Evolutionary conservation across 1,140 invertebrate species (phyloP).

Genomic region (Drosophila carrolli): DNA sequence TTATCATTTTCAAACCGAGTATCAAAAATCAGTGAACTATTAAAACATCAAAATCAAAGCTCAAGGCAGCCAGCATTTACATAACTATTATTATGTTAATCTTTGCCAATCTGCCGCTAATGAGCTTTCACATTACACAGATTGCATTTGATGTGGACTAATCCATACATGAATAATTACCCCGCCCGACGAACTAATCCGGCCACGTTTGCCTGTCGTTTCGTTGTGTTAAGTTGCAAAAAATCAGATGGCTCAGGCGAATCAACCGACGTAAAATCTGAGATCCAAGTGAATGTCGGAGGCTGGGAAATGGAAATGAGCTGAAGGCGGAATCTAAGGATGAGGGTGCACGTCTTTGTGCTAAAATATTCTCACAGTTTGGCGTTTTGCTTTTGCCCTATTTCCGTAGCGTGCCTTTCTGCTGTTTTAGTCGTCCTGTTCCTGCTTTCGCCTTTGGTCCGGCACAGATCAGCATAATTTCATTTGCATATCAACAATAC

Average conservation of each 20-base stretch:
- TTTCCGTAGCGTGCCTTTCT: constrained; percentile 8
- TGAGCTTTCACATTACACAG: constrained; percentile 46
- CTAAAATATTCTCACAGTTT: constrained; percentile 45
- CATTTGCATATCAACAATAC: constrained; percentile 69
- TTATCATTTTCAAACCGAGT: background rate
- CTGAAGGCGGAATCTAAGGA: constrained; percentile 2
- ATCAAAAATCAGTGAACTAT: constrained; percentile 1
- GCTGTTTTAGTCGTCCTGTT: constrained; percentile 11
- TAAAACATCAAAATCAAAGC: constrained; percentile 8
- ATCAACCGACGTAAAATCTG: constrained; percentile 30
- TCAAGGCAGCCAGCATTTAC: constrained; percentile 5
- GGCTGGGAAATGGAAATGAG: constrained; percentile 42
- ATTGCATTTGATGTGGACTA: constrained; percentile 42
- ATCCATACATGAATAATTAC: constrained; percentile 55
- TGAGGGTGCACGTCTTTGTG: constrained; percentile 7
- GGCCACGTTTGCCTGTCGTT: constrained; percentile 29
- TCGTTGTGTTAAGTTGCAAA: constrained; percentile 28
- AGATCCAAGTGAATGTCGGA: constrained; percentile 16
- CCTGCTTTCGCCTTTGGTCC: constrained; percentile 30
- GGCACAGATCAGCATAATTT: constrained; percentile 64
- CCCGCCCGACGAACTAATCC: constrained; percentile 25
- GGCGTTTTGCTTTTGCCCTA: constrained; percentile 20
- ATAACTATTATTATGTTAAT: constrained; percentile 50
- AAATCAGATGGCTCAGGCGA: constrained; percentile 29
- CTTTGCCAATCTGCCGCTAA: constrained; percentile 43